Conservation (phyloP, 2,797 vertebrate genomes). For the Furcifer pardalis region DNA sequence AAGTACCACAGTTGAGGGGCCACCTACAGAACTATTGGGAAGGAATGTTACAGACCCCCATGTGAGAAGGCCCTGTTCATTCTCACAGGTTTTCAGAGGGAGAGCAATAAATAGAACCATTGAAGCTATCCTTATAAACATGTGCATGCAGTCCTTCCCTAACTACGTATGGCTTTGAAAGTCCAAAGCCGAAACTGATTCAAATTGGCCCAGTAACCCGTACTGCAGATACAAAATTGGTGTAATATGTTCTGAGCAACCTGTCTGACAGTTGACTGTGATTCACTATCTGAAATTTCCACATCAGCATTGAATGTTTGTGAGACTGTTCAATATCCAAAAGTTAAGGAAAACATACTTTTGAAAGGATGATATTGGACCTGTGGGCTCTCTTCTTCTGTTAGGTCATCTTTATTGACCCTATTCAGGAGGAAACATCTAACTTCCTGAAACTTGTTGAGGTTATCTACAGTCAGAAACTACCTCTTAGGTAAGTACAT, state of each 20-base stretch:
- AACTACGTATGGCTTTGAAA: neutral
- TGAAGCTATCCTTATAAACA: neutral
- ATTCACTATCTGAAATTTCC: neutral
- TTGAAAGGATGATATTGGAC: conserved; percentile 31
- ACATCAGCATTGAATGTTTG: neutral
- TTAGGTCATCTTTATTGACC: conserved; percentile 86
- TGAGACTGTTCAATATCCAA: conserved; percentile 32
- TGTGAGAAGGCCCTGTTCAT: neutral
- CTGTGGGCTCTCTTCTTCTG: conserved; percentile 44
- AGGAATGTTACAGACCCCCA: neutral
- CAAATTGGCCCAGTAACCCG: neutral
- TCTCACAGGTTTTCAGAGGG: neutral
- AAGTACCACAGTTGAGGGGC: neutral
- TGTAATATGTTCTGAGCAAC: neutral
- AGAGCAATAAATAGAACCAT: neutral
- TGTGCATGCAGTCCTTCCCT: neutral
- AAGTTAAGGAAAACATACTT: conserved; percentile 13
- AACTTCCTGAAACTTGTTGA: conserved; percentile 90
- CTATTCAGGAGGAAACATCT: conserved; percentile 82
- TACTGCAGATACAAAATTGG: neutral
- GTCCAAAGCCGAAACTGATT: neutral
- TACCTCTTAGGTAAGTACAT: conserved; percentile 88
- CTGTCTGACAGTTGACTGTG: neutral
- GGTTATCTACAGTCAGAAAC: conserved; percentile 89
- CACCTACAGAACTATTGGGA: neutral